A percentile compares a stretch with the other conserved stretches of the same genome.
phyloP scores from a whole-genome alignment of 2,797 vertebrate genomes.

The Myotis findleyi region DNA sequence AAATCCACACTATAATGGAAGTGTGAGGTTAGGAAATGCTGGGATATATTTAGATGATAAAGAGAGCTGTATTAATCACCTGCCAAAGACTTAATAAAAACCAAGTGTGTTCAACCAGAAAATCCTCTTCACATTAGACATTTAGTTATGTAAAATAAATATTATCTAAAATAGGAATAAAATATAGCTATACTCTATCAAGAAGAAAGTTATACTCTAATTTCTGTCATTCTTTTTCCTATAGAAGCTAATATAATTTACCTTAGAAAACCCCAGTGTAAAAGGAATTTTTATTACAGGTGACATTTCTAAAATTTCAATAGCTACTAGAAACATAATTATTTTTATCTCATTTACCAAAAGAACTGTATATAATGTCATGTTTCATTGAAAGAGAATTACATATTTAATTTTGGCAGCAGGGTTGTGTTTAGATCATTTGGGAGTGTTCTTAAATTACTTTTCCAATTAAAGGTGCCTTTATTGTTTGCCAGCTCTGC shows the following conservation, averaged over 20 bases:
- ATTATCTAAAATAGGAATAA: slow-evolving; percentile 26
- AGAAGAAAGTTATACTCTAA: background rate
- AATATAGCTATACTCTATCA: background rate
- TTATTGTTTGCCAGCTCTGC: background rate
- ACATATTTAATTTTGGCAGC: background rate
- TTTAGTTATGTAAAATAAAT: background rate
- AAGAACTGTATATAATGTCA: background rate
- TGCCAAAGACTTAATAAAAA: slow-evolving; percentile 26
- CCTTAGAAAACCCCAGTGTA: background rate
- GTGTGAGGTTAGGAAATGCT: background rate
- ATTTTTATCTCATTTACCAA: background rate
- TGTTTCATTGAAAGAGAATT: background rate
- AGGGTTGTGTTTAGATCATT: background rate
- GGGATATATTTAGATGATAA: background rate
- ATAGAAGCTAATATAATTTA: background rate
- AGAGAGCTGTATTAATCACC: background rate
- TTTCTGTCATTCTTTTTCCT: background rate
- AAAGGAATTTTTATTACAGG: slow-evolving; percentile 8
- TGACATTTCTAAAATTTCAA: slow-evolving; percentile 2
- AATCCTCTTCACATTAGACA: background rate
- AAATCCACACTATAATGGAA: background rate
- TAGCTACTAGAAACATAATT: background rate
- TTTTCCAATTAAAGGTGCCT: background rate
- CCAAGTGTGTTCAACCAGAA: background rate
- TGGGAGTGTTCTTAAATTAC: background rate